Evolutionary conservation across 2,113 vertebrate genomes (phyloP).

Genomic region (Boleophthalmus pectinirostris): DNA sequence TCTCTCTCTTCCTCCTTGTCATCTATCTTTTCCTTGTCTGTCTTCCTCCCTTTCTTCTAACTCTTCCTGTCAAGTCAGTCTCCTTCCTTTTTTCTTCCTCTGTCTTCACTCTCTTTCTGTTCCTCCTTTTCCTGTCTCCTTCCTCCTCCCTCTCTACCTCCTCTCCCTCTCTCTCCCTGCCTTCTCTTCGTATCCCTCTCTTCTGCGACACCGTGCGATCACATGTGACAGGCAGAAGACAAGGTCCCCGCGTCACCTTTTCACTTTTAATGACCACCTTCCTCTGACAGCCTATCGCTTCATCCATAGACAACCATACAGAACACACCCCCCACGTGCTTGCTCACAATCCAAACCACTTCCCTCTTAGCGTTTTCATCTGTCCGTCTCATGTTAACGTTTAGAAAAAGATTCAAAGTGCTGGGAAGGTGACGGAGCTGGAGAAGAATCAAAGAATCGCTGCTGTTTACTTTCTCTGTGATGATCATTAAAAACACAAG

Average conservation of each 20-base stretch:
- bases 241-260: constrained; percentile 62
- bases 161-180: constrained; percentile 11
- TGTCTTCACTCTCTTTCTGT: too few relatives aligned
- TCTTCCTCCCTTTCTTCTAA: too few relatives aligned
- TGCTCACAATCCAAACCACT: constrained; percentile 64
- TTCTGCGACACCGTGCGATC: constrained; percentile 64
- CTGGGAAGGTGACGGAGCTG: constrained; percentile 64
- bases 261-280: constrained; percentile 50
- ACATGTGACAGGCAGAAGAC: constrained; percentile 62
- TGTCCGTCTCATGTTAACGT: constrained; percentile 60
- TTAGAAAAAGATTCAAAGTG: constrained; percentile 66
- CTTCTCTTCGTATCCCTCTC: constrained; percentile 20
- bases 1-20: too few relatives aligned
- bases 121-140: too few relatives aligned
- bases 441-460: constrained; percentile 43
- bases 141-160: constrained; percentile 47
- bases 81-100: too few relatives aligned
- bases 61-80: too few relatives aligned
- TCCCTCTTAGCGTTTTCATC: constrained; percentile 64
- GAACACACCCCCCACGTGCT: constrained; percentile 1
- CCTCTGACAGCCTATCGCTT: constrained; percentile 42
- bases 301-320: neutral
- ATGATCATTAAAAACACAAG: constrained; percentile 26
- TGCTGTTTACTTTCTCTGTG: constrained; percentile 32
- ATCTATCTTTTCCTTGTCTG: too few relatives aligned